Evolutionary conservation across 2,888 invertebrate genomes (phyloP), one percentile per base, ranked within the genome.

Genomic region (Fragum whitleyi): DNA sequence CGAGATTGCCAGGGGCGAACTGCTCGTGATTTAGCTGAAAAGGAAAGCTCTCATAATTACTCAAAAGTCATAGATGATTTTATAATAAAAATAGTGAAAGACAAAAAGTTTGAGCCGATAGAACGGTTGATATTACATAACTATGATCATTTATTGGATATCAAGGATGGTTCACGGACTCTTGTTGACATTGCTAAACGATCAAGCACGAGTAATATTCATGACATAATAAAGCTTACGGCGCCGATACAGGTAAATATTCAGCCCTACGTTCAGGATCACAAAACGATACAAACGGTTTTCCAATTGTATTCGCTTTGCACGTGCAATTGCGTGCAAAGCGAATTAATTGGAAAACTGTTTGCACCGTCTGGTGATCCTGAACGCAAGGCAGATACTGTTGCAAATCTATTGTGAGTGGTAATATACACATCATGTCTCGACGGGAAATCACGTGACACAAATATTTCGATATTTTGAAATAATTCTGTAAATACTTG

Each of bases 121-220:
- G 93, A 93, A 80, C 87, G 85, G 71, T 84, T 93, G 28, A 88
- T 93, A 47, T 77, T 93, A 51, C 90, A 91, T 23, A 90, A 86
- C 23, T 93, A 93, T 80, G 91, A 93, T 73, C 93, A 93, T 81
- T 78, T 93, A n/a, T 23, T 88, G 59, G 91, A 92, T 83, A 88
- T 91, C 21, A 85, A 78, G n/a, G 90, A 91, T 65, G 83, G 81
- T 21, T 85, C 86, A 19, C 79, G 72, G 51, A 81, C 89, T n/a
- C 83, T 90, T 2, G 83, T 86, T 23, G 92, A 93, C 42, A 89
- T 92, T 32, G 91, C 92, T 23, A 91, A 90, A 76, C 87, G 89
- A 67, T 86, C 87, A n/a, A 90, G 91, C 23, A 89, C 88, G 32
- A 86, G 83, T 26, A 91, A 92, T 55, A 88, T 92, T 6, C 78